Evolutionary conservation across 2,113 vertebrate species (phyloP).

Genomic region (Fregetta grallaria): DNA sequence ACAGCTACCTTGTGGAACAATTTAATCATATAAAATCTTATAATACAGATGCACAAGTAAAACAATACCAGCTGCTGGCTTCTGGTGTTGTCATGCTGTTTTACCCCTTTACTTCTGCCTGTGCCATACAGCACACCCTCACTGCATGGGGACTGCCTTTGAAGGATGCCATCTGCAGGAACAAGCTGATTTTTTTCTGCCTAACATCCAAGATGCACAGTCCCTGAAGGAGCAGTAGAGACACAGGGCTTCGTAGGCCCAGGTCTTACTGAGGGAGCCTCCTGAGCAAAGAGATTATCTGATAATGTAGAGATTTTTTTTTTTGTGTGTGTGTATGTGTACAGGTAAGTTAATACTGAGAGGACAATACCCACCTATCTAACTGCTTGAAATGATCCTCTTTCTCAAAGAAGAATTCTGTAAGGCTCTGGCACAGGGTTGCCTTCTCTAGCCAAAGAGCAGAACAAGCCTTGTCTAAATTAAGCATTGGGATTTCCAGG

Average conservation of each 20-base stretch:
- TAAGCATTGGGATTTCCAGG: neutral
- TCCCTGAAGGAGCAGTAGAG: neutral
- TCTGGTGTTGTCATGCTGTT: conserved; percentile 6
- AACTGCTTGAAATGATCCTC: neutral
- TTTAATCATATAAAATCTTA: conserved; percentile 60
- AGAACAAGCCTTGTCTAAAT: neutral
- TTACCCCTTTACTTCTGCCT: neutral
- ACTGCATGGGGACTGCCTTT: fast-evolving
- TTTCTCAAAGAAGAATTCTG: neutral
- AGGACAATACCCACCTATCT: neutral
- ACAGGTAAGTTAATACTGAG: neutral
- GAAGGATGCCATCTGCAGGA: neutral
- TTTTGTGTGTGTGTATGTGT: too few species aligned
- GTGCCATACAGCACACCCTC: neutral
- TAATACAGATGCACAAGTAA: conserved; percentile 24
- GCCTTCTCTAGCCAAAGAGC: neutral
- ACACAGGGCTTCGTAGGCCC: neutral
- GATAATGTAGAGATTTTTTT: neutral
- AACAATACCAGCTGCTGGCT: conserved; percentile 38
- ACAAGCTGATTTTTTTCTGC: neutral
- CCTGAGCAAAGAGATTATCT: neutral
- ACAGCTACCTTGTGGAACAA: conserved; percentile 52
- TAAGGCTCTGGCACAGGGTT: neutral
- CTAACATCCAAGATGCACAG: neutral
- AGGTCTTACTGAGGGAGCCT: neutral